phyloP scores from a whole-genome alignment of 2,797 vertebrate species.

The Vireo griseus region DNA sequence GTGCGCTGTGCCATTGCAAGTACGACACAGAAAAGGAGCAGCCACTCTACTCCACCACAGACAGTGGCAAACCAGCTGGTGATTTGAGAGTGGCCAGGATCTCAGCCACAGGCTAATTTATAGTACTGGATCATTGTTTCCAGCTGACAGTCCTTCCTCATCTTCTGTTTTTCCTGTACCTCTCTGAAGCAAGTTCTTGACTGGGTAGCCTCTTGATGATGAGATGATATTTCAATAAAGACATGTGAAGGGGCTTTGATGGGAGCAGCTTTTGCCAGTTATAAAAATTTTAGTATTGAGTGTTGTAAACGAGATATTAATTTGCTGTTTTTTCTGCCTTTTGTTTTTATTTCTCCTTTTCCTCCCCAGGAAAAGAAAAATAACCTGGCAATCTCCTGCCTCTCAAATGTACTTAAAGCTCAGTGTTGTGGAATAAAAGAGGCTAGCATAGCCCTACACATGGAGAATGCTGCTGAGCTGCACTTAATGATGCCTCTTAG shows the following conservation, averaged over 20 bases:
- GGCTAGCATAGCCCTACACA: constrained; percentile 15
- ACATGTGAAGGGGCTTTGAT: background rate
- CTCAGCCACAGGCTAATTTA: background rate
- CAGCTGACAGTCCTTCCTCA: background rate
- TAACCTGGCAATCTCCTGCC: constrained; percentile 46
- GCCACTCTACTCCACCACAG: background rate
- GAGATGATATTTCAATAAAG: background rate
- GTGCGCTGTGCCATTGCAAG: background rate
- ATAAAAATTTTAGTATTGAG: background rate
- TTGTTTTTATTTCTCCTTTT: background rate
- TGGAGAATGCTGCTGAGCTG: constrained; percentile 55
- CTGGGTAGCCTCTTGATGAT: background rate
- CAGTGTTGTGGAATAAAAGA: constrained; percentile 27
- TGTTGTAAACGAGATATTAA: constrained; percentile 8
- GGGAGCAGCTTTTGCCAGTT: background rate
- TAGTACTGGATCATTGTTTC: background rate
- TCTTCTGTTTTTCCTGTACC: background rate
- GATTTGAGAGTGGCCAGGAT: background rate
- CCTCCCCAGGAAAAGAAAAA: constrained; percentile 20
- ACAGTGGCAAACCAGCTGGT: background rate
- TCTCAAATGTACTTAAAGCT: constrained; percentile 64
- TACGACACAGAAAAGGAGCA: background rate
- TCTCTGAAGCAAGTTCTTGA: background rate
- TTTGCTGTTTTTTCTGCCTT: background rate
- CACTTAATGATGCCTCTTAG: constrained; percentile 81